A percentile compares a stretch with the other conserved stretches of the same genome.
Evolutionary conservation across 2,888 invertebrate genomes (phyloP).

Genomic region (Calliphora vomitoria): DNA sequence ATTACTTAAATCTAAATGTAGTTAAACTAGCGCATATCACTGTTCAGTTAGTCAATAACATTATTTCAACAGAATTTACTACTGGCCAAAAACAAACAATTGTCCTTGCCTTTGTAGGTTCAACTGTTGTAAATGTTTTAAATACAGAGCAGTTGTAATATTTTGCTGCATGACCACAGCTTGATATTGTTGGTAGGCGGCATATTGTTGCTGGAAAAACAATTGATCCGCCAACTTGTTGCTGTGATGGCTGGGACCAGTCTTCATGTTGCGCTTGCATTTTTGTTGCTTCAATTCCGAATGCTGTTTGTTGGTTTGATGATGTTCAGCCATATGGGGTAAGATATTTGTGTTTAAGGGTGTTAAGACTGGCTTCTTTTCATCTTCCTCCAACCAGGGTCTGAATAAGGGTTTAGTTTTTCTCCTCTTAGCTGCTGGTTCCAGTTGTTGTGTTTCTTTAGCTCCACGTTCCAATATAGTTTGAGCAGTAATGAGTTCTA

Average conservation of each 20-base stretch:
- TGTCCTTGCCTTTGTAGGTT: neutral
- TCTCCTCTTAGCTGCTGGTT: conserved; percentile 26
- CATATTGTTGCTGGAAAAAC: conserved; percentile 73
- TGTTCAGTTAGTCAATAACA: no score
- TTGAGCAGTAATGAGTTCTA: no score
- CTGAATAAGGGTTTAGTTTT: conserved; percentile 42
- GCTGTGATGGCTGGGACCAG: no score
- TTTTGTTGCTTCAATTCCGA: conserved; percentile 77
- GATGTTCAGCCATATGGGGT: neutral
- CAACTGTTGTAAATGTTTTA: conserved; percentile 47
- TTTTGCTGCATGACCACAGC: conserved; percentile 63
- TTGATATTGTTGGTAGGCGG: conserved; percentile 71
- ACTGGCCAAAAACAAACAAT: conserved; percentile 46
- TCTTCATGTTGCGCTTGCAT: conserved; percentile 77
- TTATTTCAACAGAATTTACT: neutral
- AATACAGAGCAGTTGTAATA: conserved; percentile 3
- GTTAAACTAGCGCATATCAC: no score
- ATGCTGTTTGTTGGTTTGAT: neutral
- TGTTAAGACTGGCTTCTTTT: neutral
- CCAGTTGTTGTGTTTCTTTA: neutral
- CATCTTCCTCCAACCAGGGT: conserved; percentile 37
- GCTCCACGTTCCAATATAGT: no score
- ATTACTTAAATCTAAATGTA: no score
- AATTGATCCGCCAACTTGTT: no score
- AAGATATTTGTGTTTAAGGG: neutral